Conservation (phyloP, 2,797 vertebrate genomes). For the Telmatherina bonti region DNA sequence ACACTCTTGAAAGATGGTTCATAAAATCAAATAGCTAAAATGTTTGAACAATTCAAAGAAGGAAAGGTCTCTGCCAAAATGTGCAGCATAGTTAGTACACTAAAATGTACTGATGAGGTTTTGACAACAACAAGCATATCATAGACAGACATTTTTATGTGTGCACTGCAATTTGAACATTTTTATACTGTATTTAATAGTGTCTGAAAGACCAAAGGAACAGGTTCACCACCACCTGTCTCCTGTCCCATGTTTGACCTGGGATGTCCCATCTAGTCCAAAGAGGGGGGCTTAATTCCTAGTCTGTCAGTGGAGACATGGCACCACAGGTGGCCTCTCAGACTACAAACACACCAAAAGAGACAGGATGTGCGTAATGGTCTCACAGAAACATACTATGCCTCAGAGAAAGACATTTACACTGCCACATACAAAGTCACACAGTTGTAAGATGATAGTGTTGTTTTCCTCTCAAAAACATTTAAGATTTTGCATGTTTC, state of each 20-base stretch:
- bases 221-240: constrained; percentile 57
- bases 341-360: constrained; percentile 25
- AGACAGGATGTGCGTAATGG: constrained; percentile 36
- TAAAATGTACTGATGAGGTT: constrained; percentile 30
- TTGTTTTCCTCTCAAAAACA: constrained; percentile 11
- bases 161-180: not conserved
- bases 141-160: not conserved
- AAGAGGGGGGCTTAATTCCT: constrained; percentile 29
- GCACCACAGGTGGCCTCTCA: constrained; percentile 69
- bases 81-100: constrained; percentile 6
- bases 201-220: constrained; percentile 18
- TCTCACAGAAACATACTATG: constrained; percentile 13
- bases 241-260: constrained; percentile 16
- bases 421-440: constrained; percentile 9
- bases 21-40: constrained; percentile 20
- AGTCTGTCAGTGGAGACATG: constrained; percentile 67
- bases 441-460: not conserved
- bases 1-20: constrained; percentile 11
- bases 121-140: not conserved
- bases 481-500: not conserved
- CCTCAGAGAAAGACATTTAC: constrained; percentile 17
- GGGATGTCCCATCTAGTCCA: constrained; percentile 63
- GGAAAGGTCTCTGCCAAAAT: not conserved
- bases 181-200: not conserved
- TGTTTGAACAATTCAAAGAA: not conserved